These are phyloP conservation scores for Cotesia typhae DNA, from an alignment of 1,140 invertebrate species.

Conservation along the genomic window DNA sequence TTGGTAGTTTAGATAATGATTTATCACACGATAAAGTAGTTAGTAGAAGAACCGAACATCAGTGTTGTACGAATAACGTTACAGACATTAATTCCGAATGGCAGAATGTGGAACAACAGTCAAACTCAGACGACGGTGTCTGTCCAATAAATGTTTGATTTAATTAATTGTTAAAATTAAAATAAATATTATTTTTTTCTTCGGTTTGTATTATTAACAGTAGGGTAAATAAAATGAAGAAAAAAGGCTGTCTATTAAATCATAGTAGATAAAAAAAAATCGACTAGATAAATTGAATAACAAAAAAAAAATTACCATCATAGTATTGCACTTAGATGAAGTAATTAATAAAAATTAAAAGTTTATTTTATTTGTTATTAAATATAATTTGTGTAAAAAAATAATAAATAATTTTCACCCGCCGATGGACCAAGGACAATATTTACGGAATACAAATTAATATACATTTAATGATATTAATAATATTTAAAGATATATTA, in stretches of 20 bases:
- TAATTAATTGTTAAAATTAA: not conserved
- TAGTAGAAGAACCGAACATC: conserved; percentile 44
- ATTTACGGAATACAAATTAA: conserved; percentile 32
- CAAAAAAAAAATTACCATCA: conserved; percentile 15
- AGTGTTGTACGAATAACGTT: conserved; percentile 50
- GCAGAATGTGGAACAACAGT: conserved; percentile 52
- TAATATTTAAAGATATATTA: not conserved
- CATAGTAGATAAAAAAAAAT: conserved; percentile 2
- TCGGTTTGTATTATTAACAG: too few species aligned
- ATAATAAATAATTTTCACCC: conserved; percentile 15
- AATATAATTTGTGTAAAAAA: not conserved
- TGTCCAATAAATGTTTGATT: conserved; percentile 59
- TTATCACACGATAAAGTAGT: conserved; percentile 40
- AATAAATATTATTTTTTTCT: conserved; percentile 6
- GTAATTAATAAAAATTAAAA: conserved; percentile 28
- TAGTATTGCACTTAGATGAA: conserved; percentile 29
- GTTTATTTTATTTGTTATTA: conserved; percentile 10
- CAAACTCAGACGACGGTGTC: conserved; percentile 53
- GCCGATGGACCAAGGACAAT: conserved; percentile 58
- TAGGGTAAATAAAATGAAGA: conserved; percentile 6
- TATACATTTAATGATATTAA: not conserved
- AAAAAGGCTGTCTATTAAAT: conserved; percentile 20
- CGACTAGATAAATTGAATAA: not conserved
- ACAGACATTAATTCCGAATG: conserved; percentile 53
- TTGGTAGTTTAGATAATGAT: conserved; percentile 9